Percentiles rank a stretch among this genome's conserved stretches.
phyloP scores from a whole-genome alignment of 2,888 invertebrate species.

The Axea sp. region DNA sequence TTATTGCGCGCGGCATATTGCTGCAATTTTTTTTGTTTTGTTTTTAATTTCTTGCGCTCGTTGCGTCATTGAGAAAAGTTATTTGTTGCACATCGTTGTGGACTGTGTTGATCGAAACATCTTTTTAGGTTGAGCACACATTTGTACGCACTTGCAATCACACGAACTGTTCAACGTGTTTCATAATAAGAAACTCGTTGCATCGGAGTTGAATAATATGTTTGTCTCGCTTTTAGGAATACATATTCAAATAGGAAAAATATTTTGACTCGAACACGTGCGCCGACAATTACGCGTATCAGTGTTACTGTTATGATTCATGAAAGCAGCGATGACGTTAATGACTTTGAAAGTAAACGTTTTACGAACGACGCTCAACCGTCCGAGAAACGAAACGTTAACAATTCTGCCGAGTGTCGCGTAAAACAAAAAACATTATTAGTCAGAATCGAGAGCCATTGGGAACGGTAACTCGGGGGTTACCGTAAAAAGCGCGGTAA shows the following conservation, averaged over 20 bases:
- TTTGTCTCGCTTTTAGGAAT: slow-evolving; percentile 22
- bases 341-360: too few species aligned
- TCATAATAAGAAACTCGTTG: slow-evolving; percentile 38
- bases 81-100: background rate
- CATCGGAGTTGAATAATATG: slow-evolving; percentile 32
- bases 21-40: too few species aligned
- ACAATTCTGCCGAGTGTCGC: too few species aligned
- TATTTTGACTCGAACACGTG: slow-evolving; percentile 48
- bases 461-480: too few species aligned
- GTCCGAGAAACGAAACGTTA: too few species aligned
- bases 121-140: background rate
- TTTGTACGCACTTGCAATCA: background rate
- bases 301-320: slow-evolving; percentile 36
- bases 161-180: slow-evolving; percentile 30
- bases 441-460: too few species aligned
- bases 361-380: too few species aligned
- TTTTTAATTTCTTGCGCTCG: too few species aligned
- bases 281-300: slow-evolving; percentile 40
- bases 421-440: too few species aligned
- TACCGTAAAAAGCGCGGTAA: too few species aligned
- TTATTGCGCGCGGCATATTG: too few species aligned
- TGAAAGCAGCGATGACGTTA: slow-evolving; percentile 30
- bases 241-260: slow-evolving; percentile 46
- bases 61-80: too few species aligned
- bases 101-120: background rate